A percentile compares a stretch with the other conserved stretches of the same genome.
Conservation (phyloP, 2,888 invertebrate genomes). For the Gryllus longicercus region DNA sequence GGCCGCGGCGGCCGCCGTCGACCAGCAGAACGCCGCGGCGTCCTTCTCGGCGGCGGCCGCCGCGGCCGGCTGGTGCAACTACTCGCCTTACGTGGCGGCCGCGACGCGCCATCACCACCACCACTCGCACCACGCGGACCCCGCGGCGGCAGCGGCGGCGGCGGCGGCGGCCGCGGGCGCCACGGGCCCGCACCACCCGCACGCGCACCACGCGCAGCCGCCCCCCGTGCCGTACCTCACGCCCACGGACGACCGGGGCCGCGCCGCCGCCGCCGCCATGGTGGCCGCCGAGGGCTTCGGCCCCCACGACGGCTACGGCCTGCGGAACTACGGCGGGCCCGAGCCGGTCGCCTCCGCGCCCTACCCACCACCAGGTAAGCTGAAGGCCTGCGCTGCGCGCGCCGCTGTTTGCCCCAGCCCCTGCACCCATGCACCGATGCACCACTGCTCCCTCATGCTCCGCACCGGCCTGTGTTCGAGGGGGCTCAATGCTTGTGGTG, state of each 20-base stretch:
- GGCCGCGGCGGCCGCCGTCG: constrained; percentile 3
- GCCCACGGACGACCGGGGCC: constrained; percentile 66
- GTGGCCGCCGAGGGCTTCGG: constrained; percentile 60
- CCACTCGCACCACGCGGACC: constrained; percentile 46
- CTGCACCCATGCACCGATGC: too few relatives aligned
- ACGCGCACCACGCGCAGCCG: constrained; percentile 55
- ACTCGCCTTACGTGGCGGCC: too few relatives aligned
- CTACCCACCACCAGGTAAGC: constrained; percentile 75
- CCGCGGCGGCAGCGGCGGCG: constrained; percentile 47
- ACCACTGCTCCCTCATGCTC: too few relatives aligned
- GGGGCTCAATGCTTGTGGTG: too few relatives aligned
- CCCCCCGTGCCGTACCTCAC: constrained; percentile 60
- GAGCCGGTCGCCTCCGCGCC: constrained; percentile 72
- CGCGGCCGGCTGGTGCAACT: constrained; percentile 45
- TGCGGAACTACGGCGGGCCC: constrained; percentile 68
- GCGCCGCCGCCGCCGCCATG: constrained; percentile 57
- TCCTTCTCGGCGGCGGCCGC: constrained; percentile 48
- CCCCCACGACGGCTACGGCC: constrained; percentile 70
- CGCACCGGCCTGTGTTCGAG: too few relatives aligned
- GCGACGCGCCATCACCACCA: too few relatives aligned
- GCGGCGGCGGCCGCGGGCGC: constrained; percentile 22
- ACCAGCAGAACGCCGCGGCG: constrained; percentile 25
- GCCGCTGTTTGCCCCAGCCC: too few relatives aligned
- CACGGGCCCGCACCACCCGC: constrained; percentile 46
- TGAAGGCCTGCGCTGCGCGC: constrained; percentile 41